A percentile compares a stretch with the other conserved stretches of the same genome.
phyloP scores from a whole-genome alignment of 1,140 invertebrate species.

The Nebria ingens region DNA sequence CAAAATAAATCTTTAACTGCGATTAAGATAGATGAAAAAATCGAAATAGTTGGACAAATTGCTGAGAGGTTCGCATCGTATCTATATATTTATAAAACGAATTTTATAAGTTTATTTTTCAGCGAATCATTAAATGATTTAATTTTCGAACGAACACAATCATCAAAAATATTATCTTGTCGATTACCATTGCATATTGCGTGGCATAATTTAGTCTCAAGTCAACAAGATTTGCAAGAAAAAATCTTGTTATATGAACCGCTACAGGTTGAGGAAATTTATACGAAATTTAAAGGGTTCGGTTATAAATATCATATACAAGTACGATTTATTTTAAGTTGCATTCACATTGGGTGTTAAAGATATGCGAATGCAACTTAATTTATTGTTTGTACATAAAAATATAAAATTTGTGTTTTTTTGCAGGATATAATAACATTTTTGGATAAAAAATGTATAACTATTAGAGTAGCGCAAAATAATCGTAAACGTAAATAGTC shows the following conservation, averaged over 20 bases:
- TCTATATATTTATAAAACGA: constrained; percentile 2
- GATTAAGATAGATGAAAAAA: background rate
- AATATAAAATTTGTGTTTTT: constrained; percentile 10
- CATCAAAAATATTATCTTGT: constrained; percentile 29
- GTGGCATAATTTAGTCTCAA: constrained; percentile 43
- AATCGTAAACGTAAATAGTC: background rate
- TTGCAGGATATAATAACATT: constrained; percentile 44
- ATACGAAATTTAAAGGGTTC: constrained; percentile 36
- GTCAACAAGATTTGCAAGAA: constrained; percentile 34
- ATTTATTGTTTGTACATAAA: background rate
- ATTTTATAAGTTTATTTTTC: constrained; percentile 19
- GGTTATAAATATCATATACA: constrained; percentile 45
- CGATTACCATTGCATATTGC: constrained; percentile 43
- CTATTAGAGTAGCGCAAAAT: constrained; percentile 36
- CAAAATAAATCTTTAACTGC: background rate
- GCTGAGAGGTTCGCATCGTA: constrained; percentile 13
- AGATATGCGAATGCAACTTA: constrained; percentile 1
- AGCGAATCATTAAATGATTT: constrained; percentile 33
- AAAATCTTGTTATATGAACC: constrained; percentile 44
- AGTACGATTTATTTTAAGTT: constrained; percentile 28
- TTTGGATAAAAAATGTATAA: constrained; percentile 45
- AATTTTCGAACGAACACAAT: constrained; percentile 30
- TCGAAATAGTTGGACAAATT: constrained; percentile 15
- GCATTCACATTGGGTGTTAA: constrained; percentile 5
- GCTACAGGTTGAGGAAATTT: constrained; percentile 42